Evolutionary conservation across 2,888 invertebrate species (phyloP), one percentile per base, ranked within the genome.

Genomic region (Caenorhabditis afra): DNA sequence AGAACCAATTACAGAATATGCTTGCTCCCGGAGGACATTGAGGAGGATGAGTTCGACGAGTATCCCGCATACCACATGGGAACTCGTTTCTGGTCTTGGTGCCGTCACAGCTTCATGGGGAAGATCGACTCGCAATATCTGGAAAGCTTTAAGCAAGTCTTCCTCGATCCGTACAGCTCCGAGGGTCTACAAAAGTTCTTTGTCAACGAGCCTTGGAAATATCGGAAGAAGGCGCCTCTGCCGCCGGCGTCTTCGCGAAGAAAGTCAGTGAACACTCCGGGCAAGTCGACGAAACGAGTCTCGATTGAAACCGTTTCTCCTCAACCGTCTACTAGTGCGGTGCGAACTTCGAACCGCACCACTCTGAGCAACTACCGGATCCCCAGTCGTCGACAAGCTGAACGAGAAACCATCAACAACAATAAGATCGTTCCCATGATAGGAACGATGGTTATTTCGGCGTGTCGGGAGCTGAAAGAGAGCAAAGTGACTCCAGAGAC

Each of bases 11-110:
- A n/a, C 41, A 81, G 79, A 52, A 78, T 82, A 2, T 83, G 79
- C 37, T 53, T 73, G 16, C 67, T 83, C 23, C 81, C 81, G 1
- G 70, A 70, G 14, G 81, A 81, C 23, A 20, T 53, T 5, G 68
- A 65, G 7, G 81, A 79, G 3, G 82, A 81, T 16, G 62, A 82
- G 10, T 49, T 80, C 8, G 64, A 81, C 44, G 64, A 64, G 8
- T 80, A 68, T 67, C 81, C 82, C 12, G 81, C 81, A 1, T 57
- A 61, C 20, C 67, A 81, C 44, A 53, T 83, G 14, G 71, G 79
- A 39, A 68, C 77, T 18, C 61, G 81, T 18, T 84, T 84, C 45
- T 84, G 84, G 84, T 76, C 73, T 8, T 82, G 82, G 82, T 75
- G 73, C 23, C 77, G 75, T 22, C 67, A 49, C 12, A 62, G 61